Conservation (phyloP, 2,888 invertebrate genomes). For the Papilio demoleus region DNA sequence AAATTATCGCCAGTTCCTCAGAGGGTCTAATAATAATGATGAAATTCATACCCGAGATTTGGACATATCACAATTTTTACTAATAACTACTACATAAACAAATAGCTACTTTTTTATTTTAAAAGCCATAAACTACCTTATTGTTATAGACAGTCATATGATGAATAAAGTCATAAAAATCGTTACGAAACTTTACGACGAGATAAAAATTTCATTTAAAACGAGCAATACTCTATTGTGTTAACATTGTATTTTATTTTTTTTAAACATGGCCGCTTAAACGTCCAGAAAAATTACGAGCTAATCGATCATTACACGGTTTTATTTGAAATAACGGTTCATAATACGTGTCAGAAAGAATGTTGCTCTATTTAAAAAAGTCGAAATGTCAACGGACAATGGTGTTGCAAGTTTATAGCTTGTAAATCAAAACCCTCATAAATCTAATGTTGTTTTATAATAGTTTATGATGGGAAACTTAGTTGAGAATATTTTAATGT, state of each 20-base stretch:
- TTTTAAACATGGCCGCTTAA: constrained; percentile 43
- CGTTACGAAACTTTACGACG: constrained; percentile 41
- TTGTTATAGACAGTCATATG: constrained; percentile 37
- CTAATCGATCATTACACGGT: constrained; percentile 56
- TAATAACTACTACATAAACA: no score
- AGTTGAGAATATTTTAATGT: constrained; percentile 28
- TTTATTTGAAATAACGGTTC: constrained; percentile 68
- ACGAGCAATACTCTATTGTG: constrained; percentile 40
- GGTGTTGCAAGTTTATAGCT: constrained; percentile 69
- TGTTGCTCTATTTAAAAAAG: constrained; percentile 76
- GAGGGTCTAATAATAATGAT: no score
- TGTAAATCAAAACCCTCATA: constrained; percentile 72
- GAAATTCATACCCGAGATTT: no score
- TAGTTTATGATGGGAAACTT: constrained; percentile 57
- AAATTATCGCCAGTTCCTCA: no score
- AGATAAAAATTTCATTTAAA: constrained; percentile 41
- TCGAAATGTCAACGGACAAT: constrained; percentile 71
- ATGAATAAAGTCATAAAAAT: constrained; percentile 41
- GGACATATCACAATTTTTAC: no score
- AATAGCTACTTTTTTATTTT: no score
- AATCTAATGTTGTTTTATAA: constrained; percentile 53
- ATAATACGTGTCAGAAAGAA: constrained; percentile 68
- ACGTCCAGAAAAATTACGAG: constrained; percentile 50
- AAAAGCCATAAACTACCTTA: no score
- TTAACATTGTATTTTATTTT: constrained; percentile 57